A percentile compares a stretch with the other conserved stretches of the same genome.
phyloP scores from a whole-genome alignment of 2,888 invertebrate genomes.

The Erebia epiphron region DNA sequence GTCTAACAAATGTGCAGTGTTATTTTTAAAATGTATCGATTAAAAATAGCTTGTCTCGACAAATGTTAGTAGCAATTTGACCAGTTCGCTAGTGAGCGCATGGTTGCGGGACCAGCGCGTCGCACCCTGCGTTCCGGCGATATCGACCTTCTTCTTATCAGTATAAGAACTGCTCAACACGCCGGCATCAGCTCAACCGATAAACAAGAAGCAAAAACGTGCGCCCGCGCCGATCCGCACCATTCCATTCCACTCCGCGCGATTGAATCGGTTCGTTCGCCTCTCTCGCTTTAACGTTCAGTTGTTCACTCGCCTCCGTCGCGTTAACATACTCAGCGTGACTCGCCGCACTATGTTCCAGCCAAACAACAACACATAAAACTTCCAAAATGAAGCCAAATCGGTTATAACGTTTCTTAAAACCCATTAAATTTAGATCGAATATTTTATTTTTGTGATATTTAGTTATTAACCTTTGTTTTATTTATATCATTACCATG shows the following conservation, averaged over 20 bases:
- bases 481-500: conserved; percentile 74
- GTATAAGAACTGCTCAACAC: conserved; percentile 64
- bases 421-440: conserved; percentile 76
- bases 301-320: conserved; percentile 73
- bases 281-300: conserved; percentile 59
- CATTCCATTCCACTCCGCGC: conserved; percentile 67
- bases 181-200: conserved; percentile 59
- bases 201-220: conserved; percentile 80
- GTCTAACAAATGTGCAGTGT: conserved; percentile 64
- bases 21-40: conserved; percentile 67
- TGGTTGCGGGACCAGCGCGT: conserved; percentile 50
- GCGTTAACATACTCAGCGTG: conserved; percentile 69
- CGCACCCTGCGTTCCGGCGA: conserved; percentile 49
- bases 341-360: conserved; percentile 75
- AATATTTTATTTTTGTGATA: conserved; percentile 81
- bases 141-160: conserved; percentile 76
- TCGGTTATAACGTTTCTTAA: conserved; percentile 80
- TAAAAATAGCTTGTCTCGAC: conserved; percentile 74
- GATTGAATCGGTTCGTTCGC: conserved; percentile 72
- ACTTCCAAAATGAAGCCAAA: conserved; percentile 81
- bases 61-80: conserved; percentile 52
- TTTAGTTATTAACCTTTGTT: conserved; percentile 77
- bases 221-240: conserved; percentile 78
- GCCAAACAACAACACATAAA: conserved; percentile 81
- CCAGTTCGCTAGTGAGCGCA: conserved; percentile 43